These are phyloP conservation scores for Oreortyx pictus DNA, from an alignment of 2,797 vertebrate genomes.

Conservation along the genomic window DNA sequence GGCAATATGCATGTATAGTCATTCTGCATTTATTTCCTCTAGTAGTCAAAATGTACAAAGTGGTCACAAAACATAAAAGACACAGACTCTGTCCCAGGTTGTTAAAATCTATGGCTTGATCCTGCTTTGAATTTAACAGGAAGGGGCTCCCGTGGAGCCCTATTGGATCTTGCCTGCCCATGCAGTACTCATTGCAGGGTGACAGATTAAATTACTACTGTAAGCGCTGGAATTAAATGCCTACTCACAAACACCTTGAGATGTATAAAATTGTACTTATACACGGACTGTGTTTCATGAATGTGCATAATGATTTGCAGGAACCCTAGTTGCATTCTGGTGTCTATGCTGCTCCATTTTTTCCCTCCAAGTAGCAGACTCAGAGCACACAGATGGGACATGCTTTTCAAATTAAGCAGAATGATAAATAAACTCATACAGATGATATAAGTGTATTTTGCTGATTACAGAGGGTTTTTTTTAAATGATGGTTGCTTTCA, in stretches of 20 bases:
- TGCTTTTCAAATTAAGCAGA: conserved; percentile 34
- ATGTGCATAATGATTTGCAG: fast-evolving
- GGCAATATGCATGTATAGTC: not conserved
- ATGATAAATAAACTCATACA: not conserved
- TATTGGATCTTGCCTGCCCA: not conserved
- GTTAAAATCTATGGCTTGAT: not conserved
- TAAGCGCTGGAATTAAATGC: not conserved
- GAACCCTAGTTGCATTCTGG: not conserved
- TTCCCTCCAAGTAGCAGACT: not conserved
- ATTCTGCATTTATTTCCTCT: conserved; percentile 18
- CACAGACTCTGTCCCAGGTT: not conserved
- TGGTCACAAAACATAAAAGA: conserved; percentile 15
- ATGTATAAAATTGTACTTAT: not conserved
- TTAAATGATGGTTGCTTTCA: not conserved
- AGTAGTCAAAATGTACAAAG: not conserved
- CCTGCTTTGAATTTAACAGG: not conserved
- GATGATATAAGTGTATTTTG: not conserved
- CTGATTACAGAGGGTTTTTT: not conserved
- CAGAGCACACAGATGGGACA: not conserved
- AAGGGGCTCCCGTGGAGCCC: not conserved
- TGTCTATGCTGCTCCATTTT: not conserved
- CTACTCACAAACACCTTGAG: not conserved
- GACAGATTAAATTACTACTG: not conserved
- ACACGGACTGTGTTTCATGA: not conserved
- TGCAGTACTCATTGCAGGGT: not conserved